Conservation (phyloP, 1,140 invertebrate species). For the Oreohelix idahoensis region DNA sequence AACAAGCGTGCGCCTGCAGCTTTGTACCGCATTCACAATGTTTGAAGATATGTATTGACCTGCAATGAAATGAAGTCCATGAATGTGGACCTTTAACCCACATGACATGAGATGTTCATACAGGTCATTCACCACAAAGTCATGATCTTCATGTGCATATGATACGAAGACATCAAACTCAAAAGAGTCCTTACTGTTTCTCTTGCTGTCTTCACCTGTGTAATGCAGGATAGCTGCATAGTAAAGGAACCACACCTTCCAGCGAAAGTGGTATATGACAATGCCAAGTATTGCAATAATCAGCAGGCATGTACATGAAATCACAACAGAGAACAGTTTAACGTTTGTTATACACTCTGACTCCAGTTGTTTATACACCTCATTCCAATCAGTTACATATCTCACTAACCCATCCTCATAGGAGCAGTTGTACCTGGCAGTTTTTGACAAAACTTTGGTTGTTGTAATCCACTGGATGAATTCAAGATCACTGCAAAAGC, state of each 20-base stretch:
- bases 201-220: background rate
- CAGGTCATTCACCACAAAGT: slow-evolving; percentile 44
- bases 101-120: slow-evolving; percentile 42
- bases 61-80: slow-evolving; percentile 59
- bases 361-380: background rate
- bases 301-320: background rate
- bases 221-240: slow-evolving; percentile 38
- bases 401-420: background rate
- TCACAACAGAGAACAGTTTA: background rate
- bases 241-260: slow-evolving; percentile 46
- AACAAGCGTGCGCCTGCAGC: slow-evolving; percentile 78
- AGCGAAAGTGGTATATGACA: slow-evolving; percentile 38
- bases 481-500: background rate
- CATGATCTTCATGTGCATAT: slow-evolving; percentile 45
- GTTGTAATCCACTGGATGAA: background rate
- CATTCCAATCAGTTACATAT: background rate
- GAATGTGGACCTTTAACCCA: slow-evolving; percentile 50
- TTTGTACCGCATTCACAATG: slow-evolving; percentile 77
- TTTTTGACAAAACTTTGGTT: too few species aligned
- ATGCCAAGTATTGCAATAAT: background rate
- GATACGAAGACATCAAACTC: slow-evolving; percentile 56
- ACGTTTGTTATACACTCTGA: background rate
- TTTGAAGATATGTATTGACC: slow-evolving; percentile 76
- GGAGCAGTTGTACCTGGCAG: background rate
- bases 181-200: slow-evolving; percentile 30